Conservation (phyloP, 2,888 invertebrate species). For the Catocala sponsa region DNA sequence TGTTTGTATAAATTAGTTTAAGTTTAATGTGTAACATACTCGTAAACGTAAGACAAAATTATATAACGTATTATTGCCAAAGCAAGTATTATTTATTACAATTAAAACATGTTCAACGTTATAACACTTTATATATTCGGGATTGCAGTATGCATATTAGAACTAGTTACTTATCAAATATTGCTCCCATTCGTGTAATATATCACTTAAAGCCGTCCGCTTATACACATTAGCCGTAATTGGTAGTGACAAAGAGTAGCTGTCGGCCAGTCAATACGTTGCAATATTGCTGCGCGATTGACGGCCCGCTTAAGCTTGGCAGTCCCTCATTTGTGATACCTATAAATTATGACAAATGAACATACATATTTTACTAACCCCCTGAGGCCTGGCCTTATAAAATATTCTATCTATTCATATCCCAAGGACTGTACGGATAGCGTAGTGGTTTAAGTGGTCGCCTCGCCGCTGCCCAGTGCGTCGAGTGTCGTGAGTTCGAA, state of each 20-base stretch:
- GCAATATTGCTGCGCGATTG: background rate
- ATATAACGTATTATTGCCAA: too few relatives aligned
- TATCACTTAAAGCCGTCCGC: background rate
- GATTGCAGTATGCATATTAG: too few relatives aligned
- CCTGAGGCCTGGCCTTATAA: background rate
- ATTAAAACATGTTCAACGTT: too few relatives aligned
- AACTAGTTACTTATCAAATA: background rate
- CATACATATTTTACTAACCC: background rate
- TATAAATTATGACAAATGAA: background rate
- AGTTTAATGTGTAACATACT: too few relatives aligned
- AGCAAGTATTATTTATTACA: too few relatives aligned
- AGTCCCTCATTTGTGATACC: background rate
- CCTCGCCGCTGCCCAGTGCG: too few relatives aligned
- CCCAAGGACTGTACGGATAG: too few relatives aligned
- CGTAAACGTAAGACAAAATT: too few relatives aligned
- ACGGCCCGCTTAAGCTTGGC: background rate
- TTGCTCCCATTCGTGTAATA: background rate
- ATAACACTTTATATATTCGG: too few relatives aligned
- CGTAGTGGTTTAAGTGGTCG: too few relatives aligned
- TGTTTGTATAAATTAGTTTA: too few relatives aligned
- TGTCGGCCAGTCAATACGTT: background rate
- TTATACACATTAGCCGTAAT: background rate
- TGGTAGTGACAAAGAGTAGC: background rate
- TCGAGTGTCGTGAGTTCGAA: too few relatives aligned
- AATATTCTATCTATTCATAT: background rate